These are phyloP conservation scores for Cheilosia pagana DNA, from an alignment of 2,888 invertebrate genomes.

Conservation along the genomic window DNA sequence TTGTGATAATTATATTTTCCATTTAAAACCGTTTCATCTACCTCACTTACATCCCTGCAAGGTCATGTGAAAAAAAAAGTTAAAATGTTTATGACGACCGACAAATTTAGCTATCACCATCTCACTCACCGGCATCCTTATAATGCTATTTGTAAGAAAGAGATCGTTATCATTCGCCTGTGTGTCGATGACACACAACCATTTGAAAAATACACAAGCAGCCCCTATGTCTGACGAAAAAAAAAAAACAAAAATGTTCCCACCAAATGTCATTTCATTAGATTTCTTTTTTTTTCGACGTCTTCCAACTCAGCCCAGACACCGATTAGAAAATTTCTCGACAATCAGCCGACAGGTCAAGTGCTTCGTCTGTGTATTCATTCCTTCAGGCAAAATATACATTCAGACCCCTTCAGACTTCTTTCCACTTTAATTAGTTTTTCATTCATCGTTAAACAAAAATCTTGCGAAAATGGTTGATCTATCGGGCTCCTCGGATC, in stretches of 20 bases:
- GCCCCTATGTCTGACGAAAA: neutral
- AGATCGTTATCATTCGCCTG: slow-evolving; percentile 31
- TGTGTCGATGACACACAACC: slow-evolving; percentile 25
- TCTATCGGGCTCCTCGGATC: slow-evolving; percentile 90
- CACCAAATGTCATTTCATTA: slow-evolving; percentile 42
- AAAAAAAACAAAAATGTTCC: slow-evolving; percentile 23
- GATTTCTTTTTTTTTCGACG: slow-evolving; percentile 39
- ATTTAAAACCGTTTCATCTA: neutral
- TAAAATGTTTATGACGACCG: neutral
- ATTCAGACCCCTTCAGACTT: neutral
- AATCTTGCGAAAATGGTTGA: slow-evolving; percentile 89
- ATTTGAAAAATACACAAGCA: slow-evolving; percentile 15
- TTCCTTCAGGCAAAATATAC: slow-evolving; percentile 26
- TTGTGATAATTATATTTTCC: too few species aligned
- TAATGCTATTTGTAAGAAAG: slow-evolving; percentile 10
- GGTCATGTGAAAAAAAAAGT: neutral
- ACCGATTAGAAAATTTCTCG: slow-evolving; percentile 52
- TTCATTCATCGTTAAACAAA: neutral
- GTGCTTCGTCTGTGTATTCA: slow-evolving; percentile 57
- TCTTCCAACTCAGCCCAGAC: slow-evolving; percentile 45
- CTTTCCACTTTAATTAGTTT: slow-evolving; percentile 1
- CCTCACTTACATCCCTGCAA: slow-evolving; percentile 1
- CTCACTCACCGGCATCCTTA: slow-evolving; percentile 5
- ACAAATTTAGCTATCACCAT: neutral
- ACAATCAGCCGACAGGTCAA: slow-evolving; percentile 68